Base-by-base conservation (phyloP, 2,113 vertebrate genomes). In the Enhydra lutris region DNA sequence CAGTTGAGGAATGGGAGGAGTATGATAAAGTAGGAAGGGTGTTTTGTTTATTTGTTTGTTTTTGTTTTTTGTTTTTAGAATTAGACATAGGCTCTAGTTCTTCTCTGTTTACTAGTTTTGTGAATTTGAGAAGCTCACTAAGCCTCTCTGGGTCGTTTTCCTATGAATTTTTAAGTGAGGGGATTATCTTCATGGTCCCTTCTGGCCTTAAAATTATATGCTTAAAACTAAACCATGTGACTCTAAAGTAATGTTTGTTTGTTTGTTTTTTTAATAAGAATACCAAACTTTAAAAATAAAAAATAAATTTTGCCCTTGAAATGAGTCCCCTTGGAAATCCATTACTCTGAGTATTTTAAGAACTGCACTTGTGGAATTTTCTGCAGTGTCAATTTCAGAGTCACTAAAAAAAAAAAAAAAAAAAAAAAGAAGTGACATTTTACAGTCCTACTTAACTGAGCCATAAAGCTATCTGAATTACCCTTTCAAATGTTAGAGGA, bases 351-450 rank as follows among this genome's bases (percentile, higher is more conserved):
- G 47, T 89, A 80, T 71, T 89, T 96, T 83, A 92, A 36, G 11
- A 63, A 65, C 4, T 78, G 4, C 26, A 12, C 26, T 92, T 97
- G 55, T 67, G 31, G 52, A 79, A 82, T 90, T 78, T 95, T 9
- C 17, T 73, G 0, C 8, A 79, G 42, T 82, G 7, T 74, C 47
- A 61, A 29, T 93, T 94, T 94, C 50, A 92, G 55, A 59, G 6
- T 82, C 50, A 94, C 29, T 14, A 65, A 96, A 94, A 92, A 81
- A 92, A 91, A 61, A 94, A 92, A 91, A 47, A 81, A 94, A 89
- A 74, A 76, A 74, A 69, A 71, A n/a, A n/a, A n/a, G n/a, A n/a
- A 82, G 61, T 31, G 42, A n/a, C n/a, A 91, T 71, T 95, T 97
- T 93, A 90, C 78, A 86, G 52, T 95, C 15, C 24, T 31, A 78